Conservation (phyloP, 2,113 vertebrate genomes). For the Bostrychus sinensis region DNA sequence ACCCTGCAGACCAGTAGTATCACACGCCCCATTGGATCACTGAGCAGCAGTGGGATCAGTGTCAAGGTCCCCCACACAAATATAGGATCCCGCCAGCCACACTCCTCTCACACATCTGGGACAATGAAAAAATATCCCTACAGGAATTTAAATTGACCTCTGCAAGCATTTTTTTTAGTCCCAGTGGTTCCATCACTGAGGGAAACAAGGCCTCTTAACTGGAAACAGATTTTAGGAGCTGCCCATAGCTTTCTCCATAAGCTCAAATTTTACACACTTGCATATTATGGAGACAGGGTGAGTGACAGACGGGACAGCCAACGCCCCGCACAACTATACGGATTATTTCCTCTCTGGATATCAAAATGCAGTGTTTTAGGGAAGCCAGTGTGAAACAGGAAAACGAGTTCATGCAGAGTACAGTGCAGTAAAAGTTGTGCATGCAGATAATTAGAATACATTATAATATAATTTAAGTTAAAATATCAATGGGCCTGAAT, state of each 20-base stretch:
- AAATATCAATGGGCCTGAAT: too few relatives aligned
- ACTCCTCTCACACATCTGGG: slow-evolving; percentile 10
- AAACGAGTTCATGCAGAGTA: neutral
- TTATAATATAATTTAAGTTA: too few relatives aligned
- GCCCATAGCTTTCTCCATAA: slow-evolving; percentile 49
- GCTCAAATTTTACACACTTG: slow-evolving; percentile 34
- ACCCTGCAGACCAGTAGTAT: too few relatives aligned
- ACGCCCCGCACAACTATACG: slow-evolving; percentile 61
- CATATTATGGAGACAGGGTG: slow-evolving; percentile 18
- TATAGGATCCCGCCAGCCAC: slow-evolving; percentile 2
- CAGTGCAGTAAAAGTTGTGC: neutral
- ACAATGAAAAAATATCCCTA: slow-evolving; percentile 51
- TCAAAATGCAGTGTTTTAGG: slow-evolving; percentile 25
- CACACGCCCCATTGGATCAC: neutral
- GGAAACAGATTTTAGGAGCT: slow-evolving; percentile 74
- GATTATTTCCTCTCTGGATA: slow-evolving; percentile 49
- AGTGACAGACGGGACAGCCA: slow-evolving; percentile 50
- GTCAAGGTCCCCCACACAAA: neutral
- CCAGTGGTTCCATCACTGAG: slow-evolving; percentile 57
- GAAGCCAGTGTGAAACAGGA: slow-evolving; percentile 8
- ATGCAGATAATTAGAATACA: too few relatives aligned
- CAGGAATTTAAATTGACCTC: slow-evolving; percentile 72
- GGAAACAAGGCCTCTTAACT: slow-evolving; percentile 60
- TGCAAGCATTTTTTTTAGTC: slow-evolving; percentile 51
- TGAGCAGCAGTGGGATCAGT: neutral